phyloP scores from a whole-genome alignment of 23 tunicate genomes.

The Botrylloides violaceus region DNA sequence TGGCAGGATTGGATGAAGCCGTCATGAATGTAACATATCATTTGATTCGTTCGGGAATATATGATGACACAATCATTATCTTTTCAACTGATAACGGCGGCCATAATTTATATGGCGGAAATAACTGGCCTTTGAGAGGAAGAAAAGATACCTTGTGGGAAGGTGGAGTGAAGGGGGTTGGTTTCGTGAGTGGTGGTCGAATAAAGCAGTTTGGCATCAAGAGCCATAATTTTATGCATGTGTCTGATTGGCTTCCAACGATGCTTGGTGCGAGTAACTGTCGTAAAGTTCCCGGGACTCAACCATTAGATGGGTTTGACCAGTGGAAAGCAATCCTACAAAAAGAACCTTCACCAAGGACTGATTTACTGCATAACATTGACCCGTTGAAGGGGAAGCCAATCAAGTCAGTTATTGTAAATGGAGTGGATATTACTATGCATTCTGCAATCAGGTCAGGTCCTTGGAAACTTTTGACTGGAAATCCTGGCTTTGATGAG shows the following conservation, averaged over 20 bases:
- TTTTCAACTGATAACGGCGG: conserved; percentile 93
- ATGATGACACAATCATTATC: conserved; percentile 58
- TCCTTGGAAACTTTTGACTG: conserved; percentile 71
- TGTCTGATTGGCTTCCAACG: conserved; percentile 84
- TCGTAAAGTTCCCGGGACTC: conserved; percentile 32
- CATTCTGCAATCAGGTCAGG: conserved; percentile 56
- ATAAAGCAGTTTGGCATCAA: background rate
- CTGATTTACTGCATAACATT: conserved; percentile 59
- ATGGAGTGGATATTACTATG: conserved; percentile 39
- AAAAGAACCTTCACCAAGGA: conserved; percentile 35
- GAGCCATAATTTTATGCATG: conserved; percentile 26
- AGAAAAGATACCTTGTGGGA: conserved; percentile 79
- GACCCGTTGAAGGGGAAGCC: conserved; percentile 27
- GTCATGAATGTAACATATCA: conserved; percentile 69
- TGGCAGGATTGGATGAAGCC: conserved; percentile 79
- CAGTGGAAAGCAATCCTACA: conserved; percentile 56
- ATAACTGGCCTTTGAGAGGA: conserved; percentile 84
- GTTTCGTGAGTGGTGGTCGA: conserved; percentile 62
- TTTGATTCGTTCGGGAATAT: conserved; percentile 35
- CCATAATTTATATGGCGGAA: conserved; percentile 65
- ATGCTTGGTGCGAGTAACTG: conserved; percentile 39
- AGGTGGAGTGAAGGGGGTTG: conserved; percentile 84
- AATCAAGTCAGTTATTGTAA: background rate
- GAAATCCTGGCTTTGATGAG: conserved; percentile 41
- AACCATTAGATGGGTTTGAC: conserved; percentile 55